A percentile compares a stretch with the other conserved stretches of the same genome.
Evolutionary conservation across 2,113 vertebrate genomes (phyloP).

Genomic region (Oreotrochilus melanogaster): DNA sequence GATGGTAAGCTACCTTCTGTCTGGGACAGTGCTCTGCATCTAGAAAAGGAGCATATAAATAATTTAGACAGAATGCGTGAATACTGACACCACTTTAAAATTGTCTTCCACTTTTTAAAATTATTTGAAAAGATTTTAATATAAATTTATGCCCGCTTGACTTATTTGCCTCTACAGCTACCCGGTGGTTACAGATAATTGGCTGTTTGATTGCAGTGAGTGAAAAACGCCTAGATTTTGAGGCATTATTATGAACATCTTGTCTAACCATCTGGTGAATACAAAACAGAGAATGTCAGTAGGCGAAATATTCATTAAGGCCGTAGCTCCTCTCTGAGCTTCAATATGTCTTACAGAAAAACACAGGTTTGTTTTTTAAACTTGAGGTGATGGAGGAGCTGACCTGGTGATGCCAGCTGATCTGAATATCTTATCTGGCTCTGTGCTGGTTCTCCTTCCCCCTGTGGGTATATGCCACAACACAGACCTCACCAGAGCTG

Average conservation of each 20-base stretch:
- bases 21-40: not conserved
- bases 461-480: not conserved
- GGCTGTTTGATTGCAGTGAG: not conserved
- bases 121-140: not conserved
- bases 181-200: conserved; percentile 6
- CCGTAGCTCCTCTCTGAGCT: not conserved
- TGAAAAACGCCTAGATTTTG: conserved; percentile 28
- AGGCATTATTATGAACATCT: conserved; percentile 28
- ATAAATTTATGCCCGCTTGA: conserved; percentile 7
- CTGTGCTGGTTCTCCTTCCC: not conserved
- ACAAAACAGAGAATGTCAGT: conserved; percentile 9
- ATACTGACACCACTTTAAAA: not conserved
- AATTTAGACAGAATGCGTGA: conserved; percentile 5
- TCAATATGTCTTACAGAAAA: not conserved
- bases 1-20: not conserved
- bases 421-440: not conserved
- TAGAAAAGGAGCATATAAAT: not conserved
- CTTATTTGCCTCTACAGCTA: not conserved
- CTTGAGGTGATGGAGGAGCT: not conserved
- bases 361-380: not conserved
- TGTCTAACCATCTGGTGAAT: conserved; percentile 47
- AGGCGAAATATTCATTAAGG: conserved; percentile 36
- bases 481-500: not conserved
- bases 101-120: not conserved
- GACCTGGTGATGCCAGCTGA: not conserved